phyloP scores from a whole-genome alignment of 2,888 invertebrate species.

The Cepaea hortensis region DNA sequence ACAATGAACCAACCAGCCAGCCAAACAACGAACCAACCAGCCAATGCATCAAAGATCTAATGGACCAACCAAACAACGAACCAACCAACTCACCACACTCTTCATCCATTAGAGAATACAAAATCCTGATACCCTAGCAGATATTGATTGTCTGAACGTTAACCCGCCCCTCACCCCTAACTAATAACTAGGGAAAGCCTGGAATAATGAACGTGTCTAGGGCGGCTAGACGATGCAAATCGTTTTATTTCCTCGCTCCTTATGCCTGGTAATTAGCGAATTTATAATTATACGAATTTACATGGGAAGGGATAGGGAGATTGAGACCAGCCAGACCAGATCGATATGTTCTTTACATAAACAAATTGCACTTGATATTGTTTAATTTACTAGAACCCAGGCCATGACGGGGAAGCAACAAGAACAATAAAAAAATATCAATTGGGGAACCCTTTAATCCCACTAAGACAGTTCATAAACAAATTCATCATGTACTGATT shows the following conservation, averaged over 20 bases:
- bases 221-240: constrained; percentile 8
- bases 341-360: constrained; percentile 4
- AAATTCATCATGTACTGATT: no score
- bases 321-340: neutral
- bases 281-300: constrained; percentile 30
- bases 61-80: neutral
- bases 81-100: neutral
- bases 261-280: constrained; percentile 1
- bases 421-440: neutral
- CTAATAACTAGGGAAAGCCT: neutral
- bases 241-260: neutral
- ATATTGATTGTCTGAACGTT: constrained; percentile 11
- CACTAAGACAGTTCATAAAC: no score
- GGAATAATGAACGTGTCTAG: constrained; percentile 4
- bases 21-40: no score
- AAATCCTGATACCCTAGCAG: neutral
- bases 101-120: neutral
- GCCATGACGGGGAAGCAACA: neutral
- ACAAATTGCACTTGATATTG: neutral
- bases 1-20: no score
- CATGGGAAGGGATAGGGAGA: constrained; percentile 1
- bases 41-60: no score
- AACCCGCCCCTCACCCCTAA: neutral
- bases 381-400: neutral
- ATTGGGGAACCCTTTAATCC: no score